Percentiles rank a stretch among this genome's conserved stretches.
Conservation (phyloP, 2,888 invertebrate genomes). For the Thumatha senex region DNA sequence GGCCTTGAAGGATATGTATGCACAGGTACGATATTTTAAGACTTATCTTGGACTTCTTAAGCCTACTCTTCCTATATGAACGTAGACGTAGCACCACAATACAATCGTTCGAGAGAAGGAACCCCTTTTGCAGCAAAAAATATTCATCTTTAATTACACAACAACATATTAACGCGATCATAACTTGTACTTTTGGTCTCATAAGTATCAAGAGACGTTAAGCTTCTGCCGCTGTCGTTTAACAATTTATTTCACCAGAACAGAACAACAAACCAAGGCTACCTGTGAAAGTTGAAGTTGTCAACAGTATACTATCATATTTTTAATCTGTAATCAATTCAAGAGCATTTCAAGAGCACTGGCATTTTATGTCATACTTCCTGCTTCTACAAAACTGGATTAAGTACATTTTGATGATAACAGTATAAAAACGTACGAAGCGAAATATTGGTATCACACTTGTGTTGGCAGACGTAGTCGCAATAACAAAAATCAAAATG, state of each 20-base stretch:
- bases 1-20: too few relatives aligned
- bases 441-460: conserved; percentile 41
- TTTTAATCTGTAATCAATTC: conserved; percentile 29
- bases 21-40: too few relatives aligned
- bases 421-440: conserved; percentile 46
- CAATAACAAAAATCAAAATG: conserved; percentile 54
- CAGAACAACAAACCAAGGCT: conserved; percentile 17
- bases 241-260: not conserved
- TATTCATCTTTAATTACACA: too few relatives aligned
- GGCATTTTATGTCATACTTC: conserved; percentile 29
- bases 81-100: too few relatives aligned
- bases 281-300: conserved; percentile 7
- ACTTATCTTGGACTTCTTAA: too few relatives aligned
- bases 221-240: not conserved
- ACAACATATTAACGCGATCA: not conserved
- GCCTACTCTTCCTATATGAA: too few relatives aligned
- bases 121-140: too few relatives aligned
- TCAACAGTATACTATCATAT: conserved; percentile 1
- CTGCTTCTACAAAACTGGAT: conserved; percentile 40
- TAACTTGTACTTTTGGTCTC: not conserved
- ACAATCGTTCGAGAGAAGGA: too few relatives aligned
- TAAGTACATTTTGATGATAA: conserved; percentile 35
- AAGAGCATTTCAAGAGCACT: conserved; percentile 32
- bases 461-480: conserved; percentile 57
- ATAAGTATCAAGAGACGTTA: not conserved